Evolutionary conservation across 2,888 invertebrate genomes (phyloP), one percentile per base, ranked within the genome.

Genomic region (Lasioglossum oenotherae): DNA sequence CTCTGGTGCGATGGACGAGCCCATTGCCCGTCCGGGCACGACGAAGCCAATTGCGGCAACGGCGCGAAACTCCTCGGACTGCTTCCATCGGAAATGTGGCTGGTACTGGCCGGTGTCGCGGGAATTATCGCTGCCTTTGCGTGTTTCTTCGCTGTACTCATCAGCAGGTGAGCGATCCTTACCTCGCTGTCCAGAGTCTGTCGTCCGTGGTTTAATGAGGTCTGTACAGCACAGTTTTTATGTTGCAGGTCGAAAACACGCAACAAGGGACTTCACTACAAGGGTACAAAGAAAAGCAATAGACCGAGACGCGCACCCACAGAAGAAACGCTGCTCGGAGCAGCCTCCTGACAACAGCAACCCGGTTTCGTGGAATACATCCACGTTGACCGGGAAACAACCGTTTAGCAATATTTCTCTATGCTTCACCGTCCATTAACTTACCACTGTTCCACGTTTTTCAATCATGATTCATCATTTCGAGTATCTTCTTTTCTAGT

Each of bases 351-450:
- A 98, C 98, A 98, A 94, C 98, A 98, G 96, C 97, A 97, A 95
- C 97, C 95, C 94, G 95, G 98, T 96, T 97, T 98, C 96, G 98
- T 98, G 96, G 98, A 98, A 95, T 98, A 98, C 96, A 98, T 98
- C 95, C 98, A 98, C 96, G 98, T 98, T 96, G 98, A 98, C 96
- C 97, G 98, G 95, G 98, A 98, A 96, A 98, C 98, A 95, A 98
- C 98, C 93, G 98, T 98, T 88, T 95, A 95, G 92, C 82, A 87
- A 93, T 88, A 89, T 89, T 91, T 91, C 91, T 92, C 89, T 91
- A 89, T 91, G 92, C 91, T 93, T 93, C 93, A 93, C 94, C 94
- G 94, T 94, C 94, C 94, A 94, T 84, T 92, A 91, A 92, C 84
- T 84, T 87, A 87, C 76, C 83, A 74, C 67, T 80, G 74, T 67